A percentile compares a stretch with the other conserved stretches of the same genome.
Evolutionary conservation across 2,113 vertebrate genomes (phyloP).

Genomic region (Urocynchramus pylzowi): DNA sequence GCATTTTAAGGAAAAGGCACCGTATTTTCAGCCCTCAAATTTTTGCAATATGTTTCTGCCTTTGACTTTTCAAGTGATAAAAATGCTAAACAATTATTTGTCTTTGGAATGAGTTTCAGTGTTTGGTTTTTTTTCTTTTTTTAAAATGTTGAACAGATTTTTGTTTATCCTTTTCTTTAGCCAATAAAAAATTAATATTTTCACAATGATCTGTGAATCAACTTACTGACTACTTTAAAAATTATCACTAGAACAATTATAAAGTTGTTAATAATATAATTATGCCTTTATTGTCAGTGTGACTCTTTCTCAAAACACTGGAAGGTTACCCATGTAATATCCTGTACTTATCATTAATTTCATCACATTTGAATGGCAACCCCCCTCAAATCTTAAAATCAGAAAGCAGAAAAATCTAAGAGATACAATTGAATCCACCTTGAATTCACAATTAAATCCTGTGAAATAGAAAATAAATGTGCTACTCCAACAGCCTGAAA

Average conservation of each 20-base stretch:
- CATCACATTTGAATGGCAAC: background rate
- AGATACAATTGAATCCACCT: background rate
- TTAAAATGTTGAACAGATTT: background rate
- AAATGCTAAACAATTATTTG: background rate
- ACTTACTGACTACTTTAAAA: background rate
- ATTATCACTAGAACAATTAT: background rate
- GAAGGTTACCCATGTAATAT: background rate
- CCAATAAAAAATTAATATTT: background rate
- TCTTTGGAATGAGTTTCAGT: background rate
- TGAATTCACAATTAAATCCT: background rate
- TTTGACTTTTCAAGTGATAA: background rate
- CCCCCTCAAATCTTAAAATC: background rate
- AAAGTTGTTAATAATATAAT: background rate
- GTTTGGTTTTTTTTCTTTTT: rapidly evolving
- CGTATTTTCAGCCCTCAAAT: background rate
- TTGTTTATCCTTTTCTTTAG: background rate
- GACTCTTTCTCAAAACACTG: background rate
- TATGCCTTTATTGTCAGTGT: background rate
- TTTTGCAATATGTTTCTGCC: background rate
- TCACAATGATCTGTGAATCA: background rate
- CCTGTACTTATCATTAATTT: background rate
- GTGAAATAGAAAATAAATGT: background rate
- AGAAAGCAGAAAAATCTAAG: background rate
- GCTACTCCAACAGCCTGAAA: background rate
- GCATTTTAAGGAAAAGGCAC: background rate